Percentiles rank a stretch among this genome's conserved stretches.
phyloP scores from a whole-genome alignment of 2,797 vertebrate genomes.

The Adrianichthys oophorus region DNA sequence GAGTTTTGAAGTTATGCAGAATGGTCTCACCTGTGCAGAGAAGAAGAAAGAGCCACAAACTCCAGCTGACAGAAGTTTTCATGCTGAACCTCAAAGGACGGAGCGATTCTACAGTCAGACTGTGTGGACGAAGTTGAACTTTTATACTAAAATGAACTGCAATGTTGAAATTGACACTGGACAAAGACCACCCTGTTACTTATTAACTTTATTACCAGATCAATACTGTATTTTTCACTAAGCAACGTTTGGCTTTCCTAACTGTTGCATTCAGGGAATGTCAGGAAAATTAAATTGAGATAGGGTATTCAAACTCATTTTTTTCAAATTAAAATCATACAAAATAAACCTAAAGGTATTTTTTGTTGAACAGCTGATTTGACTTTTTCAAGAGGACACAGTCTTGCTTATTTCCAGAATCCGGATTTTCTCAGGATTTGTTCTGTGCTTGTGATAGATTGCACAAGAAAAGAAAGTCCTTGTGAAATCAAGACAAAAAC shows the following conservation, averaged over 20 bases:
- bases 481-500: slow-evolving; percentile 50
- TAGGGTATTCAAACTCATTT: no score
- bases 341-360: no score
- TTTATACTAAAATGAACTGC: slow-evolving; percentile 30
- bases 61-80: slow-evolving; percentile 35
- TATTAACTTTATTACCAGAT: slow-evolving; percentile 62
- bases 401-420: no score
- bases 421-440: no score
- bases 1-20: slow-evolving; percentile 8
- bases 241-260: no score
- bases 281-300: no score
- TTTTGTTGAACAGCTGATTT: no score
- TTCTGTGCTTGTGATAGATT: slow-evolving; percentile 7
- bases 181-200: slow-evolving; percentile 37
- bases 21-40: slow-evolving; percentile 52
- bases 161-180: slow-evolving; percentile 5
- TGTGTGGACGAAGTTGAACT: not conserved
- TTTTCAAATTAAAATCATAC: no score
- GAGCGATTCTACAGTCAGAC: slow-evolving; percentile 12
- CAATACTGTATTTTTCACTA: slow-evolving; percentile 29
- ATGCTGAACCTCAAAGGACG: slow-evolving; percentile 39
- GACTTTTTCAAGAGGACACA: no score
- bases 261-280: no score
- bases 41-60: slow-evolving; percentile 41
- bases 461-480: slow-evolving; percentile 16